Percentiles rank a stretch among this genome's conserved stretches.
Evolutionary conservation across 2,113 vertebrate species (phyloP).

Genomic region (Carlito syrichta): DNA sequence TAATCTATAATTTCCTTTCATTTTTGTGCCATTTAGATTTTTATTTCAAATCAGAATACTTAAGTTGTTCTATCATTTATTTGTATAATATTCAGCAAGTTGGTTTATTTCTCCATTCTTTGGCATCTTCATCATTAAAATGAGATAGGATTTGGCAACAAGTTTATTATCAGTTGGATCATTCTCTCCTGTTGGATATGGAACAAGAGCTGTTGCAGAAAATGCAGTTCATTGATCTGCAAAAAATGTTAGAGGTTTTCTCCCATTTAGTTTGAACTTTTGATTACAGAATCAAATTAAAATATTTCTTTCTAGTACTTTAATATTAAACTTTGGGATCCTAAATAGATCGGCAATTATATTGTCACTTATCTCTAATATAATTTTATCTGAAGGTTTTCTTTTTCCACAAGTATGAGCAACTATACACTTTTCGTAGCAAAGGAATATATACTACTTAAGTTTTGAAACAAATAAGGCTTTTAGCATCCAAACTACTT

Average conservation of each 20-base stretch:
- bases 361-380: background rate
- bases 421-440: background rate
- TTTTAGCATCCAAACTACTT: conserved; percentile 47
- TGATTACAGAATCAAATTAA: background rate
- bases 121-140: background rate
- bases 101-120: background rate
- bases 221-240: background rate
- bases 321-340: background rate
- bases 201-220: background rate
- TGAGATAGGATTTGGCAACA: background rate
- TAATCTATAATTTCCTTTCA: background rate
- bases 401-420: background rate
- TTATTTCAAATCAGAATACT: background rate
- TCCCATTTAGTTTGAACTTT: background rate
- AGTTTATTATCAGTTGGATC: background rate
- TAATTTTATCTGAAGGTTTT: background rate
- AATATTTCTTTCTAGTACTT: background rate
- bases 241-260: background rate
- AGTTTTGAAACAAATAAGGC: conserved; percentile 43
- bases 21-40: background rate
- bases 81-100: background rate
- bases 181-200: background rate
- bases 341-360: background rate
- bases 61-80: background rate
- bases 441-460: background rate